Evolutionary conservation across 2,113 vertebrate genomes (phyloP), one percentile per base, ranked within the genome.

Genomic region (Psammodynastes pulverulentus): DNA sequence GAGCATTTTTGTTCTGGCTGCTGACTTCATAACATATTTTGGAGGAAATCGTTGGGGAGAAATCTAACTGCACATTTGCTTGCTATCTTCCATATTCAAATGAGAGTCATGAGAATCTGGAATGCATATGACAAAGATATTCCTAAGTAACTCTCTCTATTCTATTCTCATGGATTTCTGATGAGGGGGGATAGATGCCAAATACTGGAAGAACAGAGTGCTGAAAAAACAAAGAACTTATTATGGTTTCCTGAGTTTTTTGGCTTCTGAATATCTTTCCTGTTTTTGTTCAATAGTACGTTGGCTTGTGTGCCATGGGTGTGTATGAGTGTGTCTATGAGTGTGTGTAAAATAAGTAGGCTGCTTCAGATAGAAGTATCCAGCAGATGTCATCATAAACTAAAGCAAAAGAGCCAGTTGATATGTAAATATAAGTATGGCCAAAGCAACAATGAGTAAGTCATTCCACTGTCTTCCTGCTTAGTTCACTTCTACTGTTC

Each of bases 351-450:
- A 84, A 84, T 88, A 43, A 53, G 26, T 15, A 72, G 39, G 43
- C 26, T 29, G 58, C 45, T 45, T 89, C 72, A 93, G 15, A 53
- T 23, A 93, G 90, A 79, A 58, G 26, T 26, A 34, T 58, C 92
- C 92, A 91, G n/a, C 45, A 93, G 90, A 79, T 90, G 87, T 91
- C 92, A 93, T 58, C 87, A 88, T 58, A 93, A 85, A 91, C 92
- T 85, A 85, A 91, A 51, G 86, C 86, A 91, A 49, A 85, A 53
- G 92, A 91, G 23, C 53, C 51, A 87, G 52, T 12, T 85, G 53
- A 86, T 89, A 67, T n/a, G 43, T 54, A 89, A 89, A 89, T 46
- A 13, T 3, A 46, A 45, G 26, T 3, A 1, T 53, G 17, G 39
- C 53, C 52, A 24, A 23, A 72, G 56, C 19, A 90, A 19, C 1